These are phyloP conservation scores for Triops longicaudatus DNA, from an alignment of 1,140 invertebrate genomes.

Conservation along the genomic window DNA sequence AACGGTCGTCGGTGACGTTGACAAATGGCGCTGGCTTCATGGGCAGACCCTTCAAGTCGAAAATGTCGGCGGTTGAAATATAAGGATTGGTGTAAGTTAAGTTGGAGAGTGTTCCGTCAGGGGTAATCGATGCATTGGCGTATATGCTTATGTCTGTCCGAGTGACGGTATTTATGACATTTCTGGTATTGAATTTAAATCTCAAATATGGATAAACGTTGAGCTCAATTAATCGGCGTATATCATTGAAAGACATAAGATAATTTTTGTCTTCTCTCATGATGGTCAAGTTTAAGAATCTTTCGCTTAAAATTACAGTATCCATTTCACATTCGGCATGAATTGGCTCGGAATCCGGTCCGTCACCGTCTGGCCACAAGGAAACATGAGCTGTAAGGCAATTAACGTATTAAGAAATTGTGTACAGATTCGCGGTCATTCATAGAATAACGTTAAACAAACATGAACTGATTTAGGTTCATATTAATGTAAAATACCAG, in stretches of 20 bases:
- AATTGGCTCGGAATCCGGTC: not conserved
- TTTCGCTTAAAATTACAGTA: not conserved
- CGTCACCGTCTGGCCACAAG: constrained; percentile 4
- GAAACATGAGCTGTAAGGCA: not conserved
- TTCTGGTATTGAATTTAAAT: not conserved
- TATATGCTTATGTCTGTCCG: not conserved
- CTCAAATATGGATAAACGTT: not conserved
- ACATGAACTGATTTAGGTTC: not conserved
- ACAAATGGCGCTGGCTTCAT: not conserved
- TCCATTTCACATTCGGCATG: not conserved
- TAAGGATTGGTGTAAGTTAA: not conserved
- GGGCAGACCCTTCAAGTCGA: not conserved
- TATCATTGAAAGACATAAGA: not conserved
- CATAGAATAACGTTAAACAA: not conserved
- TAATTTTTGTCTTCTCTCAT: not conserved
- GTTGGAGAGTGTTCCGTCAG: not conserved
- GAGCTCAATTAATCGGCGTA: not conserved
- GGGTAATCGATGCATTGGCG: not conserved
- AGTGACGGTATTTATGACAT: too few relatives aligned
- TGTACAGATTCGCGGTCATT: too few relatives aligned
- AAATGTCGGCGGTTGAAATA: not conserved
- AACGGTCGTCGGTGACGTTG: not conserved
- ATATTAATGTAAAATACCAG: not conserved
- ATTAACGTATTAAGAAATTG: not conserved
- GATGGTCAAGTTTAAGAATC: not conserved